These are phyloP conservation scores for Holothuria glaberrima DNA, from an alignment of 35 echinoderm and acorn worm genomes.

Conservation along the genomic window DNA sequence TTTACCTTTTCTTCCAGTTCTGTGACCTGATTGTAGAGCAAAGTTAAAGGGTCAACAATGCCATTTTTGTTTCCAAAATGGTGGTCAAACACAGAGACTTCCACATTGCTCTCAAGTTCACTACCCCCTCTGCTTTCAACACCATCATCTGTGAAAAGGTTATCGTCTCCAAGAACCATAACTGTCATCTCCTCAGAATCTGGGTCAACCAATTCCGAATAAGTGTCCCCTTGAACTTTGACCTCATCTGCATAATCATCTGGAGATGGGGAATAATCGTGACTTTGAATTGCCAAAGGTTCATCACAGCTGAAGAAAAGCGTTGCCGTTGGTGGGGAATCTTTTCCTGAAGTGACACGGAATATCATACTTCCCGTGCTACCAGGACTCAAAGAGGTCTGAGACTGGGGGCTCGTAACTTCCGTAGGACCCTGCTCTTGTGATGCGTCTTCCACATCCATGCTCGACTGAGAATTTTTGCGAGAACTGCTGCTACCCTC, in stretches of 20 bases:
- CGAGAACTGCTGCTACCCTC: slow-evolving; percentile 6
- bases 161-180: slow-evolving; percentile 19
- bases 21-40: slow-evolving; percentile 79
- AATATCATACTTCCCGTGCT: slow-evolving; percentile 51
- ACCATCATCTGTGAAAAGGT: slow-evolving; percentile 16
- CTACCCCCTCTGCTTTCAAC: not conserved
- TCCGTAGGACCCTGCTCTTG: slow-evolving; percentile 29
- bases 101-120: not conserved
- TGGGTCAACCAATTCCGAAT: not conserved
- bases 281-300: not conserved
- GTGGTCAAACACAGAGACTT: slow-evolving; percentile 73
- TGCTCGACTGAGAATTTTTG: slow-evolving; percentile 1
- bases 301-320: slow-evolving; percentile 55
- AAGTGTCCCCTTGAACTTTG: slow-evolving; percentile 41
- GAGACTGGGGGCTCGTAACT: slow-evolving; percentile 14
- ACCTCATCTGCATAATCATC: slow-evolving; percentile 20
- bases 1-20: slow-evolving; percentile 89
- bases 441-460: not conserved
- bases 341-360: slow-evolving; percentile 56
- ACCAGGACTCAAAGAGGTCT: slow-evolving; percentile 27
- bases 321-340: slow-evolving; percentile 67
- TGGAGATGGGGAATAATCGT: not conserved
- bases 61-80: slow-evolving; percentile 57
- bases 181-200: slow-evolving; percentile 41
- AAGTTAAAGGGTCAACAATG: slow-evolving; percentile 53